A percentile compares a stretch with the other conserved stretches of the same genome.
phyloP scores from a whole-genome alignment of 2,888 invertebrate genomes.

The Dryococelus australis region DNA sequence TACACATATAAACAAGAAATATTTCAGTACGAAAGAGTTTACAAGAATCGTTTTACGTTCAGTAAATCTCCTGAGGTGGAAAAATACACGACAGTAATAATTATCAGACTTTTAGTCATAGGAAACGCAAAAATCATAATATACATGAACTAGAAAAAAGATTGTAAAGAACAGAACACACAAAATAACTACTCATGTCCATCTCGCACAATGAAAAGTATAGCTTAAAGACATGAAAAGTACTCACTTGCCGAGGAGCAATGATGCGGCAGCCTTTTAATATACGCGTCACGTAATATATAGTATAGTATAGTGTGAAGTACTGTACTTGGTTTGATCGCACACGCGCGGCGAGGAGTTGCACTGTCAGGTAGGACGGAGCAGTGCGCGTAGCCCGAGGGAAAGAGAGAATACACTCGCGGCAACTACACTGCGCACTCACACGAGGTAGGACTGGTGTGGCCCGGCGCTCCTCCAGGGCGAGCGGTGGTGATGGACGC shows the following conservation, averaged over 20 bases:
- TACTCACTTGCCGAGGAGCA: background rate
- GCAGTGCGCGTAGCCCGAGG: background rate
- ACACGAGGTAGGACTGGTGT: constrained; percentile 72
- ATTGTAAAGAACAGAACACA: background rate
- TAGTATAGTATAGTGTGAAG: background rate
- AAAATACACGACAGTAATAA: background rate
- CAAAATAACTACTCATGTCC: background rate
- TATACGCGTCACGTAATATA: background rate
- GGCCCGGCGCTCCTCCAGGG: constrained; percentile 53
- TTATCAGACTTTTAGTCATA: background rate
- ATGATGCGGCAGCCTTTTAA: background rate
- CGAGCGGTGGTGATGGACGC: constrained; percentile 54
- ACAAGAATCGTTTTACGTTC: background rate
- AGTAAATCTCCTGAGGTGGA: background rate
- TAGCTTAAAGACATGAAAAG: background rate
- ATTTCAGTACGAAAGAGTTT: background rate
- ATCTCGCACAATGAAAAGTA: background rate
- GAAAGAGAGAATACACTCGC: background rate
- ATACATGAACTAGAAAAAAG: background rate
- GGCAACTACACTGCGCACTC: background rate
- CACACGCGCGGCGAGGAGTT: background rate
- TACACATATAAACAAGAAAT: background rate
- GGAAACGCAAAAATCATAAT: background rate
- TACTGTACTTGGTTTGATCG: background rate
- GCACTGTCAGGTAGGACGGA: background rate